Conservation (phyloP, 2,888 invertebrate genomes). For the Neria commutata region DNA sequence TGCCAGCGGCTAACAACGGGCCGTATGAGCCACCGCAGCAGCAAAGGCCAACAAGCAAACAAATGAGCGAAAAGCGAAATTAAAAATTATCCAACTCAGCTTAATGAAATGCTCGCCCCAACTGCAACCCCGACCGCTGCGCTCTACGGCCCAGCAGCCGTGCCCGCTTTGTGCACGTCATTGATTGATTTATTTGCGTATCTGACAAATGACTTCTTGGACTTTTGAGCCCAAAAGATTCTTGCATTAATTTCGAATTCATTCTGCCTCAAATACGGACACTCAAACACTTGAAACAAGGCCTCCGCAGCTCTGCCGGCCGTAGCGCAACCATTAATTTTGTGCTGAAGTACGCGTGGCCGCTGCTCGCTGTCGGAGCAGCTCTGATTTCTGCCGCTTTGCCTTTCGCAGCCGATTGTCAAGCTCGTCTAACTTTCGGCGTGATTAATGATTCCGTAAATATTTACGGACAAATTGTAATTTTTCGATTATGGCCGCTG, state of each 20-base stretch:
- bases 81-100: background rate
- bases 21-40: background rate
- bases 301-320: background rate
- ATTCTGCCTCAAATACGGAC: background rate
- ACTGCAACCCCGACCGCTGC: background rate
- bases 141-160: too few relatives aligned
- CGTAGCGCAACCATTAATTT: constrained; percentile 3
- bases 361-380: constrained; percentile 5
- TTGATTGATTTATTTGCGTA: constrained; percentile 22
- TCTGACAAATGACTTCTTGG: constrained; percentile 23
- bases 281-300: too few relatives aligned
- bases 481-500: constrained; percentile 24
- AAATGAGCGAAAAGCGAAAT: background rate
- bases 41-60: background rate
- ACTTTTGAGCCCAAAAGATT: constrained; percentile 5
- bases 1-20: background rate
- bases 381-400: background rate
- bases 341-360: constrained; percentile 1
- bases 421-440: constrained; percentile 9
- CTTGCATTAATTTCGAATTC: constrained; percentile 10
- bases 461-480: constrained; percentile 25
- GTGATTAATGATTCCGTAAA: constrained; percentile 27
- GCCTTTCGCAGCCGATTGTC: background rate
- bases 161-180: constrained; percentile 2
- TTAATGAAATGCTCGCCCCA: too few relatives aligned